Percentiles rank a stretch among this genome's conserved stretches.
Conservation (phyloP, 2,797 vertebrate genomes). For the Pseudochirops cupreus region DNA sequence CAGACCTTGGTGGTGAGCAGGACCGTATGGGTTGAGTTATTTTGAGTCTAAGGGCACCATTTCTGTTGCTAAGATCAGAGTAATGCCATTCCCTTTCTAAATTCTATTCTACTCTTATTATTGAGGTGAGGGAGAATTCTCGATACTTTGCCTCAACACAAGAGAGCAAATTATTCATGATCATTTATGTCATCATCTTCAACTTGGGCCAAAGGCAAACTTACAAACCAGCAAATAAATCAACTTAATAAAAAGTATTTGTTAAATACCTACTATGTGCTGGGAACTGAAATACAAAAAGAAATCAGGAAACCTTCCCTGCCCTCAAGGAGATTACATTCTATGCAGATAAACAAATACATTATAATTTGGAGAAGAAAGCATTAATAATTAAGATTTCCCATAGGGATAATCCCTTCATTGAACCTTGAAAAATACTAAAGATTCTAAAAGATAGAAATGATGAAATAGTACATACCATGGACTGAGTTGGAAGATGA, state of each 20-base stretch:
- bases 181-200: background rate
- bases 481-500: background rate
- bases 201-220: background rate
- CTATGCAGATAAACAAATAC: background rate
- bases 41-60: conserved; percentile 25
- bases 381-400: background rate
- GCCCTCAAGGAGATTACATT: conserved; percentile 7
- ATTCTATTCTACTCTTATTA: background rate
- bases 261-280: background rate
- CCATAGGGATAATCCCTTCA: background rate
- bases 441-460: background rate
- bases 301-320: conserved; percentile 17
- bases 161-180: background rate
- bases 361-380: background rate
- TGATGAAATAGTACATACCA: background rate
- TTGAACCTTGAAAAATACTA: background rate
- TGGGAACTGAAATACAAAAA: background rate
- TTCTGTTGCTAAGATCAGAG: background rate
- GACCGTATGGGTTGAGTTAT: conserved; percentile 33
- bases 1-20: background rate
- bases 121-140: background rate
- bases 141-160: background rate
- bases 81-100: background rate
- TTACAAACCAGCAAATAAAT: background rate
- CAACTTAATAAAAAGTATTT: background rate